Conservation (phyloP, 2,888 invertebrate genomes). For the Erebia ligea region DNA sequence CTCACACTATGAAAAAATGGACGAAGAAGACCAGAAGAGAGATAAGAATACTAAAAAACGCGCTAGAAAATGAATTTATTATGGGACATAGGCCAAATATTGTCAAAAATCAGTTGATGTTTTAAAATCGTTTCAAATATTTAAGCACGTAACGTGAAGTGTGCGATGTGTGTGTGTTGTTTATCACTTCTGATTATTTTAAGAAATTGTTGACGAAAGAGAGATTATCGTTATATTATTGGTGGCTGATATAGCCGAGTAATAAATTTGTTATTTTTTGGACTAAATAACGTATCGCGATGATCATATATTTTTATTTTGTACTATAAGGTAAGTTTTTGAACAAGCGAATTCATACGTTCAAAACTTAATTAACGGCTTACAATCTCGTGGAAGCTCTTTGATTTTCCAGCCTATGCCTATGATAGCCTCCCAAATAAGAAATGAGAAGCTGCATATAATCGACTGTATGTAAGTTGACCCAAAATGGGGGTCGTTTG, state of each 20-base stretch:
- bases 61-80: slow-evolving; percentile 13
- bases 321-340: no score
- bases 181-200: background rate
- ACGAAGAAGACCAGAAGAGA: slow-evolving; percentile 62
- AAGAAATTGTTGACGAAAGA: background rate
- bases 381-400: no score
- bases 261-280: background rate
- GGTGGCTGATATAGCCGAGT: background rate
- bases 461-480: no score
- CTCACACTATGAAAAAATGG: slow-evolving; percentile 70
- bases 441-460: no score
- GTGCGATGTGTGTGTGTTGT: no score
- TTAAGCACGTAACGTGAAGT: background rate
- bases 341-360: no score
- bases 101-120: background rate
- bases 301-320: background rate
- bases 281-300: background rate
- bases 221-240: background rate
- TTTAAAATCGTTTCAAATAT: background rate
- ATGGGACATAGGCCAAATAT: background rate
- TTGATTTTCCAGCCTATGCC: no score
- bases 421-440: no score
- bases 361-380: no score
- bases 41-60: slow-evolving; percentile 40
- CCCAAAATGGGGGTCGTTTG: no score